These are phyloP conservation scores for Lepeophtheirus nordmannii DNA, from an alignment of 2,888 invertebrate genomes.

Conservation along the genomic window DNA sequence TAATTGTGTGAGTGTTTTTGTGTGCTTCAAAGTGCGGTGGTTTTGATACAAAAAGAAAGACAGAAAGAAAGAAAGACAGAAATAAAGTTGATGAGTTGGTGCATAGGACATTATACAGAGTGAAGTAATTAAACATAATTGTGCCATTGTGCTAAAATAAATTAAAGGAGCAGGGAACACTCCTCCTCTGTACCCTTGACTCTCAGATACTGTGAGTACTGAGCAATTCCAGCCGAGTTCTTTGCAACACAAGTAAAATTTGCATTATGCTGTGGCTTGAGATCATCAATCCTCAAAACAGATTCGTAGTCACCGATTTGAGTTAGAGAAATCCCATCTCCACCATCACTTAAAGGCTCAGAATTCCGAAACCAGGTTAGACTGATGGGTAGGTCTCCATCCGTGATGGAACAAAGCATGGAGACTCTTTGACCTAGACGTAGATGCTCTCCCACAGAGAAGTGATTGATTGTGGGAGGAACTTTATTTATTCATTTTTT, in stretches of 20 bases:
- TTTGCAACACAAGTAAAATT: conserved; percentile 37
- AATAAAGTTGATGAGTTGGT: neutral
- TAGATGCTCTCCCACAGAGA: conserved; percentile 63
- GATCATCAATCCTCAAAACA: conserved; percentile 66
- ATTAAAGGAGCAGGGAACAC: neutral
- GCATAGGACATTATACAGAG: neutral
- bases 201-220: neutral
- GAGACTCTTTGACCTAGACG: conserved; percentile 68
- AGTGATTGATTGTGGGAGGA: conserved; percentile 67
- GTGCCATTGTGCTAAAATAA: neutral
- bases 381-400: conserved; percentile 77
- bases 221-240: conserved; percentile 11
- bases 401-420: conserved; percentile 74
- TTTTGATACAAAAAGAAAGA: too few relatives aligned
- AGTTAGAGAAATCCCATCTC: conserved; percentile 48
- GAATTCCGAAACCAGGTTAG: conserved; percentile 80
- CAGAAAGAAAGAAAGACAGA: too few relatives aligned
- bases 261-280: conserved; percentile 67
- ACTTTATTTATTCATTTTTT: conserved; percentile 40
- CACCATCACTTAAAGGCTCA: conserved; percentile 41
- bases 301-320: conserved; percentile 73
- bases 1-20: too few relatives aligned
- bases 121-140: neutral
- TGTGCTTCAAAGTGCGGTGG: too few relatives aligned
- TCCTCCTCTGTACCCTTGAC: conserved; percentile 17